These are phyloP conservation scores for Epinephelus fuscoguttatus DNA, from an alignment of 2,113 vertebrate genomes.

Conservation along the genomic window DNA sequence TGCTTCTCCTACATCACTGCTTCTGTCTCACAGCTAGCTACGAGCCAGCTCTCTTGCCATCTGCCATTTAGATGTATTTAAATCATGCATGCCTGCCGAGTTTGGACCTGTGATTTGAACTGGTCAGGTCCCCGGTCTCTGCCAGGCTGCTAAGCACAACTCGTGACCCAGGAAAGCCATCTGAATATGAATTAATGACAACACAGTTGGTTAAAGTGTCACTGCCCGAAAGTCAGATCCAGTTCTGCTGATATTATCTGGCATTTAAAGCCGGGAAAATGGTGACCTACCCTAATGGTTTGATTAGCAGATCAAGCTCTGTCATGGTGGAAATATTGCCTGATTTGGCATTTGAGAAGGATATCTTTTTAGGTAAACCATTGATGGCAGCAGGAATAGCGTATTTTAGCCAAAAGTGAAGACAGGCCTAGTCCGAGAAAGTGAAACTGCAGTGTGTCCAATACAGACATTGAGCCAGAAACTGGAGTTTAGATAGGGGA, in stretches of 20 bases:
- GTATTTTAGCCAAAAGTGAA: not conserved
- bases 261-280: constrained; percentile 57
- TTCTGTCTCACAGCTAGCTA: constrained; percentile 43
- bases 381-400: not conserved
- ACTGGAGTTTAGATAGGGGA: too few species aligned
- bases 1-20: constrained; percentile 35
- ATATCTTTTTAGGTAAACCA: constrained; percentile 7
- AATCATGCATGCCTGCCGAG: constrained; percentile 72
- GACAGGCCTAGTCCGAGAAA: not conserved
- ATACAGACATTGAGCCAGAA: too few species aligned
- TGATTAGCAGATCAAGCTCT: constrained; percentile 44
- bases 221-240: constrained; percentile 49
- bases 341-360: constrained; percentile 51
- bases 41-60: constrained; percentile 55
- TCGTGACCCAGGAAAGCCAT: constrained; percentile 56
- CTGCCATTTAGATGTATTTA: constrained; percentile 76
- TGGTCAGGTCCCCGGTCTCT: constrained; percentile 68
- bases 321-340: constrained; percentile 4
- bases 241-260: constrained; percentile 59
- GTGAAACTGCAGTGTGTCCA: too few species aligned
- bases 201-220: constrained; percentile 52
- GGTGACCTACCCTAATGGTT: constrained; percentile 32
- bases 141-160: constrained; percentile 53
- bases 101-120: constrained; percentile 62
- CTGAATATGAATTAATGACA: constrained; percentile 75